Conservation (phyloP, 2,797 vertebrate genomes). For the Oryzias dopingdopingensis region DNA sequence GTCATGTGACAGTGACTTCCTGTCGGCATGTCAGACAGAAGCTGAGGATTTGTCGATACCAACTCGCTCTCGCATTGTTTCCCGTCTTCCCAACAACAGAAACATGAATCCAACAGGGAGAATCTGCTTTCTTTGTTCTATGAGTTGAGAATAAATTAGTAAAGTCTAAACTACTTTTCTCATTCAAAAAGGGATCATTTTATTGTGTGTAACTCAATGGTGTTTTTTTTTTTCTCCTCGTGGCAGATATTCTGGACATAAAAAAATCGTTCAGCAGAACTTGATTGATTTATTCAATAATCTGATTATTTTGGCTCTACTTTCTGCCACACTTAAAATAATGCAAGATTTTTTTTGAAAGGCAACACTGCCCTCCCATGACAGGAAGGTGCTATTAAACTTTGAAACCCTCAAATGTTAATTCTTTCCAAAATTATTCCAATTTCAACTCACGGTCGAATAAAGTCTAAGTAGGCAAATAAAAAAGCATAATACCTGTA, state of each 20-base stretch:
- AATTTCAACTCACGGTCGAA: background rate
- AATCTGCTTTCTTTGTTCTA: background rate
- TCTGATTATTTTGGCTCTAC: background rate
- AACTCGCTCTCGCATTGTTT: conserved; percentile 63
- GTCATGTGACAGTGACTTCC: conserved; percentile 80
- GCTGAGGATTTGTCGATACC: conserved; percentile 78
- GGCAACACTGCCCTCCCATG: conserved; percentile 78
- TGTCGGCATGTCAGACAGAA: conserved; percentile 69
- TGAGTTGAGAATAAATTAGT: background rate
- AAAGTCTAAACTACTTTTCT: background rate
- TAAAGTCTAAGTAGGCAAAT: background rate
- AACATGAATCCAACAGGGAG: conserved; percentile 17
- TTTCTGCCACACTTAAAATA: background rate
- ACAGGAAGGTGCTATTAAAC: conserved; percentile 23
- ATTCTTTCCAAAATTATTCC: background rate
- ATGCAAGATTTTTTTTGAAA: conserved; percentile 35
- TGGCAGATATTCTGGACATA: too few species aligned
- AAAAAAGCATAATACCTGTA: too few species aligned
- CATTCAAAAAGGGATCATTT: conserved; percentile 1
- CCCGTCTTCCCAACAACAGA: conserved; percentile 66
- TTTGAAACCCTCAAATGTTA: too few species aligned
- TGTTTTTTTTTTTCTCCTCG: too few species aligned
- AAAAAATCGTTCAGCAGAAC: too few species aligned
- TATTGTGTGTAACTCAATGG: background rate
- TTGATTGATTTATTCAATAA: too few species aligned